Evolutionary conservation across 35 echinoderm and acorn worm genomes (phyloP), one percentile per base, ranked within the genome.

Genomic region (Amphiura filiformis): DNA sequence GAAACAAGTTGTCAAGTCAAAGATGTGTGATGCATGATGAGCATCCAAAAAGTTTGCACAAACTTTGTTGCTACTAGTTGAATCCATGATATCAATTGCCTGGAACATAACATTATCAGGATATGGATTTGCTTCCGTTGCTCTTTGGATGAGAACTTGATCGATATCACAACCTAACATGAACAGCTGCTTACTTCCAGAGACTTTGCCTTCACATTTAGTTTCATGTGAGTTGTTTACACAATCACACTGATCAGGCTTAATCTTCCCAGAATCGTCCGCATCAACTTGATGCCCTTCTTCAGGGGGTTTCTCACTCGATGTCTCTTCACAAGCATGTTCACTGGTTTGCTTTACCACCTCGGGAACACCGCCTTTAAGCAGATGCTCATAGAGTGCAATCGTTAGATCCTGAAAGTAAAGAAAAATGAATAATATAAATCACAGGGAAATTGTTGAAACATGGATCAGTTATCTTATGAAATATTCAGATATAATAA

Each of bases 111-210:
- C 79, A 56, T 85, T 85, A 28, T 80, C 47, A 17, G 89, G 82
- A 77, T 75, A 57, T 0, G 38, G 70, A 47, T 91, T 91, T 22
- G 65, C 35, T 56, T 91, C 78, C 44, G 33, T 42, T 36, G 89
- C 89, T 28, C 89, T 39, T 32, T 76, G 31, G 26, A 91, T 91
- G 26, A 91, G 76, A 30, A 32, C 3, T 30, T 85, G 33, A 65
- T 91, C 89, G 30, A 91, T 85, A 39, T 91, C 89, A 79, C 89
- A 91, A n/a, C 89, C 89, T 23, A 91, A 75, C 22, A 91, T 47
- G 22, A 34, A 35, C 15, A 91, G 9, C 26, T 84, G 34, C 26
- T 31, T 31, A 44, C 3, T 65, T 35, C 44, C 30, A 26, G 18
- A 0, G 0, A 39, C 20, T 12, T 23, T 13, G 18, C 18, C 13